Base-by-base conservation (phyloP, 2,113 vertebrate genomes). In the Malurus cyaneus region DNA sequence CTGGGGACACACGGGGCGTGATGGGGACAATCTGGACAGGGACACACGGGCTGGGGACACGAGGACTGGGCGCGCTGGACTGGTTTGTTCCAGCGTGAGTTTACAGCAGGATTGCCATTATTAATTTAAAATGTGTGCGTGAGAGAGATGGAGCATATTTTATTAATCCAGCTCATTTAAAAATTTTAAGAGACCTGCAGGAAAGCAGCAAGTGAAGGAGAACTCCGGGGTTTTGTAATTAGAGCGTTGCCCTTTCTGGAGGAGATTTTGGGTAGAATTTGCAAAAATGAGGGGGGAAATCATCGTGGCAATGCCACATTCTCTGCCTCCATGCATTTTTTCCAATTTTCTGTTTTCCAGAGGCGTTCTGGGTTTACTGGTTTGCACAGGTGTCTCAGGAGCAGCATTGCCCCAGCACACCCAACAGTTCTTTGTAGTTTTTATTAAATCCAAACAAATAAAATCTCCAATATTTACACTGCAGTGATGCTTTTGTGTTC, bases 221-320 rank as follows among this genome's bases (percentile, higher is more conserved):
- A 59, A 20, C 6, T 18, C 5, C 0, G 2, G 23, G 44, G 28
- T n/a, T 25, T 17, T 11, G 21, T 11, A 24, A 59, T 6, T 3
- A 8, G 11, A 72, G 17, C 50, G 36, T 36, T 0, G 0, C 32
- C 34, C 26, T 50, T 69, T 44, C 39, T 44, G 39, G n/a, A 49
- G 49, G 15, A 88, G 70, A 81, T 77, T 53, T 65, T 24, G 64
- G 39, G 49, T 17, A 53, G 25, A 62, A 53, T 12, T 81, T 52
- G 49, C 13, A 53, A 32, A 78, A 67, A 10, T 2, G 6, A 32
- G 28, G 25, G 28, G 25, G 25, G 5, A 6, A 59, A n/a, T 29
- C 6, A 1, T 14, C 0, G 0, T 26, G 74, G n/a, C 1, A 3
- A 8, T 36, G 20, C 42, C 39, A 39, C 39, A 39, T 11, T 39